Base-by-base conservation (phyloP, 2,113 vertebrate species). In the Misgurnus anguillicaudatus region DNA sequence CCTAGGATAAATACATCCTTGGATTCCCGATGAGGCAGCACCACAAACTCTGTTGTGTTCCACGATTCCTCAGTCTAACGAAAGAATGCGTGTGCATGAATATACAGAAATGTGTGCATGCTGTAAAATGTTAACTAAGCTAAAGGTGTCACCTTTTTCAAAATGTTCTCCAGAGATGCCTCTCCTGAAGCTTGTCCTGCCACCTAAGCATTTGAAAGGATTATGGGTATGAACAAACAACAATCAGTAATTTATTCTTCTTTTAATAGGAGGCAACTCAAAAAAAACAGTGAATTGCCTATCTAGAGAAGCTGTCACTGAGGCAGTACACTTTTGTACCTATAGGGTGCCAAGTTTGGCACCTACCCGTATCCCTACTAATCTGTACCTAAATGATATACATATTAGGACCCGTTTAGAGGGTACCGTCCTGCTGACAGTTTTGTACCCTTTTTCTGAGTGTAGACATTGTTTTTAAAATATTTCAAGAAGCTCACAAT, bases 151-250 rank as follows among this genome's bases (percentile, higher is more conserved):
- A 96, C 94, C 93, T 94, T 95, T 88, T 91, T 90, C 80, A 95
- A 86, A 81, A 95, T 88, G 41, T 38, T 82, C 82, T 95, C 92
- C 77, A 95, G 80, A 21, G 94, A 89, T n/a, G 92, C 91, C 89
- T 95, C 95, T 85, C 93, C 94, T 58, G 94, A 94, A 36, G 92
- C 92, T 82, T 94, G 92, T 47, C 92, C 94, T 78, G 94, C 95
- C 80, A 96, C 86, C 92, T 92, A 48, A 65, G 84, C 75, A 75
- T 36, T 21, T 41, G 14, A 65, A 10, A 60, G 11, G 61, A 63
- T 42, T 45, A 62, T 24, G 4, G 1, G 17, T 31, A 31, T 24
- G 69, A 14, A 51, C 24, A n/a, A 16, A 51, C 10, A 51, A 10
- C 24, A 64, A 47, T 8, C 13, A 7, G 4, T 42, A n/a, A 48